A percentile compares a stretch with the other conserved stretches of the same genome.
These are phyloP conservation scores for Labeo calbasu DNA, from an alignment of 2,797 vertebrate genomes.

Conservation along the genomic window DNA sequence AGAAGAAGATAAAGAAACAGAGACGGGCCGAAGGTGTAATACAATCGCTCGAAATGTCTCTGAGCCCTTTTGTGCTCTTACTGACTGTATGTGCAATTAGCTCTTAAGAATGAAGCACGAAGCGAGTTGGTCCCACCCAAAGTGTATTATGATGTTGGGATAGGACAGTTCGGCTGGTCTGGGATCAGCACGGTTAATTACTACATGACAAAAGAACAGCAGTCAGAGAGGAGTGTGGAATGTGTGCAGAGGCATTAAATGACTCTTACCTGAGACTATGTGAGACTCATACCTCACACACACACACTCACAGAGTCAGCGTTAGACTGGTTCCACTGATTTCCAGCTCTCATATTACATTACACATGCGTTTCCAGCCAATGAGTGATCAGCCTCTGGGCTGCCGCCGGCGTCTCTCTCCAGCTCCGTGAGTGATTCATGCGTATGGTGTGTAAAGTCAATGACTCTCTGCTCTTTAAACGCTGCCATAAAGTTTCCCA, in stretches of 20 bases:
- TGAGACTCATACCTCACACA: slow-evolving; percentile 36
- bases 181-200: slow-evolving; percentile 10
- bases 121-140: background rate
- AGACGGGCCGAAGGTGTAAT: background rate
- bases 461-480: slow-evolving; percentile 45
- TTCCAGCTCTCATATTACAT: slow-evolving; percentile 35
- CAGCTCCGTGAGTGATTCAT: slow-evolving; percentile 40
- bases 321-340: slow-evolving; percentile 35
- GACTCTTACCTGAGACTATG: slow-evolving; percentile 42
- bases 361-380: slow-evolving; percentile 8
- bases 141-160: background rate
- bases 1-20: background rate
- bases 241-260: slow-evolving; percentile 29
- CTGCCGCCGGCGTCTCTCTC: background rate
- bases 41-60: background rate
- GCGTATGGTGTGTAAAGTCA: slow-evolving; percentile 33
- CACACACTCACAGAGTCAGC: slow-evolving; percentile 10
- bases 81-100: slow-evolving; percentile 8
- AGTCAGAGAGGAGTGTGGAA: slow-evolving; percentile 12
- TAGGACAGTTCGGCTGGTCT: slow-evolving; percentile 3
- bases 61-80: background rate
- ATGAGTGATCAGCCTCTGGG: slow-evolving; percentile 7
- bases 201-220: background rate
- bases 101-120: slow-evolving; percentile 1
- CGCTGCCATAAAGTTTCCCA: slow-evolving; percentile 43